Base-by-base conservation (phyloP, 1,140 invertebrate genomes). In the Argopecten irradians region DNA sequence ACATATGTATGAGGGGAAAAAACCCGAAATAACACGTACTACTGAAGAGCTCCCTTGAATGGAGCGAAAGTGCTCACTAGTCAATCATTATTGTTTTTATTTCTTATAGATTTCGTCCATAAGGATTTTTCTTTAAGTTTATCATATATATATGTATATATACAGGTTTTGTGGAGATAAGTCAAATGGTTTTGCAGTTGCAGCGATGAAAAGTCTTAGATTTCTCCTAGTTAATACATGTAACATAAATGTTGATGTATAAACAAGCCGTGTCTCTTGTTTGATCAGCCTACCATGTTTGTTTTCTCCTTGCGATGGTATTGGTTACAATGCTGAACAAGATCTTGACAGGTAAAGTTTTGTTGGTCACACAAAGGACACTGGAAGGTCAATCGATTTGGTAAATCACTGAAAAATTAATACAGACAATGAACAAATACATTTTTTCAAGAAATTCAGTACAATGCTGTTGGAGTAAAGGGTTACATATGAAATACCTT, bases 271-370 rank as follows among this genome's bases (percentile, higher is more conserved):
- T 13, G 35, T 36, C 22, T 13, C 16, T 83, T 32, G n/a, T 11
- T 28, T 13, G 34, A 16, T 34, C 13, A 39, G 92, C 93, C 92
- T 89, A 94, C 94, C 34, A 94, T 92, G 86, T 90, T 88, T n/a
- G 84, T 71, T 32, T 87, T 33, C 39, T 89, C 90, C n/a, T 90
- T 46, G 19, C 35, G 34, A 86, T 95, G 94, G 0, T 86, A 22
- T 33, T 90, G 84, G 36, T 93, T 94, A 91, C 94, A 94, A 84
- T 95, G 94, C 88, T 90, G 84, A 1, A 88, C 46, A 34, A 92
- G 82, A 86, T 85, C 92, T n/a, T 41, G 85, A 35, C 46, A 85
- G 71, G 91, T 90, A 1, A 92, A 55, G 36, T 92, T 92, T 36
- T 85, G 46, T 36, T 88, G 19, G 32, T 41, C 82, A 90, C 92